Conservation (phyloP, 2,113 vertebrate genomes). For the Crocuta crocuta region DNA sequence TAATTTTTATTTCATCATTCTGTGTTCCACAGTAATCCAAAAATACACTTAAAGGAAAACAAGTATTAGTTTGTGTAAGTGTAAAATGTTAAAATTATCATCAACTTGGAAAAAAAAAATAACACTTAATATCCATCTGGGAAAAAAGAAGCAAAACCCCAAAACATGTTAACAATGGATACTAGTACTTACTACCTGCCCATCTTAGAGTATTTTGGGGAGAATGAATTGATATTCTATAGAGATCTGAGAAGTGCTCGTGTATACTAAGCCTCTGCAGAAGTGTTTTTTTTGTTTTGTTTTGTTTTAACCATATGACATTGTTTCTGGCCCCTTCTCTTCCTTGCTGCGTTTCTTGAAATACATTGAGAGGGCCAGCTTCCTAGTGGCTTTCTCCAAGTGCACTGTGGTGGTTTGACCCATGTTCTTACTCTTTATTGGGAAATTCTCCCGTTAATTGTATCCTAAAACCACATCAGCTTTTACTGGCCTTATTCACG, state of each 20-base stretch:
- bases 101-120: background rate
- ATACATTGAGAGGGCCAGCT: background rate
- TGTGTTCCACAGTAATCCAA: background rate
- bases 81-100: constrained; percentile 28
- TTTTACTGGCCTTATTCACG: background rate
- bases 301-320: background rate
- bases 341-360: background rate
- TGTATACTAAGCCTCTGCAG: background rate
- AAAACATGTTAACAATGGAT: background rate
- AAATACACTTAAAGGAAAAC: background rate
- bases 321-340: background rate
- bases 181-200: background rate
- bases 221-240: background rate
- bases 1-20: background rate
- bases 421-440: background rate
- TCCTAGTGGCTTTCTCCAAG: background rate
- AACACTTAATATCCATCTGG: background rate
- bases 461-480: background rate
- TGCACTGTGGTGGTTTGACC: background rate
- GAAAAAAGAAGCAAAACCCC: background rate
- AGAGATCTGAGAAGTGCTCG: background rate
- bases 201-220: background rate
- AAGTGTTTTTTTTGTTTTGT: background rate
- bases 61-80: background rate
- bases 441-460: background rate